These are phyloP conservation scores for Bombus vancouverensis DNA, from an alignment of 1,140 invertebrate genomes.

Conservation along the genomic window DNA sequence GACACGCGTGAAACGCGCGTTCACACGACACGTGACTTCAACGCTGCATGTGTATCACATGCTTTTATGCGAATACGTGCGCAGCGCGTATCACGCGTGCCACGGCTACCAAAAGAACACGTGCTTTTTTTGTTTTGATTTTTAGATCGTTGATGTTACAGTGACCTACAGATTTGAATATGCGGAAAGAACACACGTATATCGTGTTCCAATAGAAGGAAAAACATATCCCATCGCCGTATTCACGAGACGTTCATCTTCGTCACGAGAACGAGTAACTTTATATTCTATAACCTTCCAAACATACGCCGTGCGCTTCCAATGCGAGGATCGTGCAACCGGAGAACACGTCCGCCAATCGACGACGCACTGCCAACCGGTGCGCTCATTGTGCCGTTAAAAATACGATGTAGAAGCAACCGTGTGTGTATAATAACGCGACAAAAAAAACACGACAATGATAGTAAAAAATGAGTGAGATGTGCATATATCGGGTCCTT, in stretches of 20 bases:
- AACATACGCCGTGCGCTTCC: background rate
- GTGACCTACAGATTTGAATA: background rate
- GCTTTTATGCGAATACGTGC: constrained; percentile 17
- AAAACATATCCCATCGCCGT: constrained; percentile 1
- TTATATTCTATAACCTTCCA: background rate
- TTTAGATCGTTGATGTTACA: constrained; percentile 3
- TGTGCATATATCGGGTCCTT: background rate
- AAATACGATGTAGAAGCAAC: background rate
- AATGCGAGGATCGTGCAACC: background rate
- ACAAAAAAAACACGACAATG: background rate
- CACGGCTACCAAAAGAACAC: constrained; percentile 37
- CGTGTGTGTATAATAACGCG: background rate
- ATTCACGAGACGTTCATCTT: background rate
- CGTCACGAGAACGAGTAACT: background rate
- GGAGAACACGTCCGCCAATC: background rate
- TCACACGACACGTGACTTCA: constrained; percentile 27
- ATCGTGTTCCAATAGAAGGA: constrained; percentile 5
- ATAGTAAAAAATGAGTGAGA: background rate
- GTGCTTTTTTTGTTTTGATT: constrained; percentile 63
- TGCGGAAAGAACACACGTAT: background rate
- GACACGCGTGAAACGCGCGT: constrained; percentile 40
- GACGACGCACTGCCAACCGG: background rate
- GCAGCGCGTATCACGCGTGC: constrained; percentile 23
- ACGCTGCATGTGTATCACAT: background rate
- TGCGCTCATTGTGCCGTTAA: background rate